A percentile compares a stretch with the other conserved stretches of the same genome.
phyloP scores from a whole-genome alignment of 1,140 invertebrate genomes.

The Drosophila seguyi region DNA sequence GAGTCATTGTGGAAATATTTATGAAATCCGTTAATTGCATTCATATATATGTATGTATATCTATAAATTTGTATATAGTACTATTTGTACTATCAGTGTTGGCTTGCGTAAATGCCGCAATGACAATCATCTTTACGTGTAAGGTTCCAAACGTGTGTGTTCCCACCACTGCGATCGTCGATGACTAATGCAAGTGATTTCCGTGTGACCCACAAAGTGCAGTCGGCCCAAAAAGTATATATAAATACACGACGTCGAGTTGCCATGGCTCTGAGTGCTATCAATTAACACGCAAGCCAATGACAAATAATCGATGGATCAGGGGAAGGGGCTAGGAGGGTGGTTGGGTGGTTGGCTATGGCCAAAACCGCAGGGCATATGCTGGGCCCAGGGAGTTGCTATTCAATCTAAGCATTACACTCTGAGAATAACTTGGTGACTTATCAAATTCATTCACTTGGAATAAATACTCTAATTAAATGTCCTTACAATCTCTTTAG shows the following conservation, averaged over 20 bases:
- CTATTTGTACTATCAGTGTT: conserved; percentile 52
- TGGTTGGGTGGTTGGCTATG: background rate
- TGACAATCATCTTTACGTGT: conserved; percentile 55
- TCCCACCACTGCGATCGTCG: conserved; percentile 6
- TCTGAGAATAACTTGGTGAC: background rate
- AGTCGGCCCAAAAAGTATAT: conserved; percentile 26
- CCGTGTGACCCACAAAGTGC: conserved; percentile 73
- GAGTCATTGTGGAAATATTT: conserved; percentile 53
- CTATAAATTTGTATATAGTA: conserved; percentile 6
- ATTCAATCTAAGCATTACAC: conserved; percentile 41
- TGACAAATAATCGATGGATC: conserved; percentile 76
- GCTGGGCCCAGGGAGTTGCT: conserved; percentile 27
- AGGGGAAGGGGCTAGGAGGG: conserved; percentile 8
- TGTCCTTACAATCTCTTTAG: background rate
- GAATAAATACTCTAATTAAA: too few species aligned
- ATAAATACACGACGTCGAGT: conserved; percentile 44
- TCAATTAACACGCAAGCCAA: conserved; percentile 78
- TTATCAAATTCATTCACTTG: background rate
- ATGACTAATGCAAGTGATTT: conserved; percentile 82
- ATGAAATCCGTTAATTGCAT: conserved; percentile 67
- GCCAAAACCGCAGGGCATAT: conserved; percentile 51
- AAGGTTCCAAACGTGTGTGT: conserved; percentile 30
- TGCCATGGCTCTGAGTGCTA: conserved; percentile 67
- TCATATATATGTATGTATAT: conserved; percentile 6
- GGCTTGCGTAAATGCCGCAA: conserved; percentile 59